Evolutionary conservation across 2,888 invertebrate genomes (phyloP).

Genomic region (Eumerus sabulonum): DNA sequence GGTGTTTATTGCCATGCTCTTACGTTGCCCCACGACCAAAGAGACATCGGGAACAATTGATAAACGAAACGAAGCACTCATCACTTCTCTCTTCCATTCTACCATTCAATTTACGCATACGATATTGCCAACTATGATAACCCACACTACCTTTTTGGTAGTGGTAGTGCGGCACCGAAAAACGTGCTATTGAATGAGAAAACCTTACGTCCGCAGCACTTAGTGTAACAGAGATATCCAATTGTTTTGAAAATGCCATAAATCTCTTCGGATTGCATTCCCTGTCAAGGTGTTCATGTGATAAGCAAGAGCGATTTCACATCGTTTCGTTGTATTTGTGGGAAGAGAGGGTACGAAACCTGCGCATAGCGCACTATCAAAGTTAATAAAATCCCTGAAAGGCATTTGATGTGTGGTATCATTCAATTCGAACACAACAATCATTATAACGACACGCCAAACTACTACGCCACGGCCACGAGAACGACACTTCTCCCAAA

Average conservation of each 20-base stretch:
- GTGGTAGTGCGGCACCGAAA: slow-evolving; percentile 23
- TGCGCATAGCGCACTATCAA: slow-evolving; percentile 34
- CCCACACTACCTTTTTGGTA: neutral
- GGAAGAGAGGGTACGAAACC: slow-evolving; percentile 41
- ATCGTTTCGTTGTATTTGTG: slow-evolving; percentile 3
- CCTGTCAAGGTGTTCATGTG: neutral
- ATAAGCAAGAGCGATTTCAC: slow-evolving; percentile 12
- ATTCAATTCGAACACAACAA: slow-evolving; percentile 64
- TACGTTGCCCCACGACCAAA: too few species aligned
- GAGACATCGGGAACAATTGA: slow-evolving; percentile 33
- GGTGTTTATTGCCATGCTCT: slow-evolving; percentile 37
- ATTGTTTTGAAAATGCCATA: slow-evolving; percentile 72
- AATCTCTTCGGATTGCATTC: slow-evolving; percentile 66
- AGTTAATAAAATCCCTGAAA: slow-evolving; percentile 57
- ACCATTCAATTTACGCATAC: slow-evolving; percentile 24
- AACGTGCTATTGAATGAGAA: slow-evolving; percentile 57
- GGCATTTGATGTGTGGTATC: slow-evolving; percentile 64
- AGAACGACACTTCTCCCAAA: slow-evolving; percentile 16
- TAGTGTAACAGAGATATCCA: slow-evolving; percentile 35
- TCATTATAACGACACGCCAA: slow-evolving; percentile 40
- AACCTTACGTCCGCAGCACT: neutral
- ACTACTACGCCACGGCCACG: too few species aligned
- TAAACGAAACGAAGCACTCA: slow-evolving; percentile 16
- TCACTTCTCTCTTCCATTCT: neutral
- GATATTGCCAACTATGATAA: slow-evolving; percentile 46